A percentile compares a stretch with the other conserved stretches of the same genome.
These are phyloP conservation scores for Nemoura dubitans DNA, from an alignment of 2,888 invertebrate genomes.

Conservation along the genomic window DNA sequence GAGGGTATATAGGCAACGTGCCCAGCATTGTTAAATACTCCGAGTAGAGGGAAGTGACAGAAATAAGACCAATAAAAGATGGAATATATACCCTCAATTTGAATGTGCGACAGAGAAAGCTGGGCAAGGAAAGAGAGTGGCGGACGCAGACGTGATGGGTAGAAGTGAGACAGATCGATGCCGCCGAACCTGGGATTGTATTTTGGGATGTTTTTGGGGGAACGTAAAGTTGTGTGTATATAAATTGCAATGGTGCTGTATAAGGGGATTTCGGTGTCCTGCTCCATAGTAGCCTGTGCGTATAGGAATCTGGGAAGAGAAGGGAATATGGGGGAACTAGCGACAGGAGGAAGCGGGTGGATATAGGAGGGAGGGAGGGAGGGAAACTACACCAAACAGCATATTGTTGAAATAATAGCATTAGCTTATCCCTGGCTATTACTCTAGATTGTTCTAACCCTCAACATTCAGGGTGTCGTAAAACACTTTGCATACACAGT, in stretches of 20 bases:
- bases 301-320: not conserved
- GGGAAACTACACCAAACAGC: constrained; percentile 46
- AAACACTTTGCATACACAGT: constrained; percentile 39
- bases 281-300: not conserved
- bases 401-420: constrained; percentile 52
- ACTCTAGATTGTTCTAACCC: constrained; percentile 46
- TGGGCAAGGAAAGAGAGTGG: not conserved
- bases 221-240: constrained; percentile 31
- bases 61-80: constrained; percentile 45
- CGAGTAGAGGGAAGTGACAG: constrained; percentile 39
- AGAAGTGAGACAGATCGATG: constrained; percentile 9
- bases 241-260: constrained; percentile 41
- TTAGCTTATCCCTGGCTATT: constrained; percentile 51
- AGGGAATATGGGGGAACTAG: not conserved
- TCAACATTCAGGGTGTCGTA: constrained; percentile 33
- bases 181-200: constrained; percentile 31
- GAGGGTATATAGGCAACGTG: constrained; percentile 46
- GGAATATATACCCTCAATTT: constrained; percentile 42
- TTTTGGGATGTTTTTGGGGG: constrained; percentile 38
- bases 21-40: constrained; percentile 47
- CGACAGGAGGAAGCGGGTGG: not conserved
- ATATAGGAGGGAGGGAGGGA: not conserved
- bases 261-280: constrained; percentile 36
- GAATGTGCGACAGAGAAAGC: constrained; percentile 38
- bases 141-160: constrained; percentile 23